Evolutionary conservation across 2,113 vertebrate genomes (phyloP).

Genomic region (Pollachius pollachius): DNA sequence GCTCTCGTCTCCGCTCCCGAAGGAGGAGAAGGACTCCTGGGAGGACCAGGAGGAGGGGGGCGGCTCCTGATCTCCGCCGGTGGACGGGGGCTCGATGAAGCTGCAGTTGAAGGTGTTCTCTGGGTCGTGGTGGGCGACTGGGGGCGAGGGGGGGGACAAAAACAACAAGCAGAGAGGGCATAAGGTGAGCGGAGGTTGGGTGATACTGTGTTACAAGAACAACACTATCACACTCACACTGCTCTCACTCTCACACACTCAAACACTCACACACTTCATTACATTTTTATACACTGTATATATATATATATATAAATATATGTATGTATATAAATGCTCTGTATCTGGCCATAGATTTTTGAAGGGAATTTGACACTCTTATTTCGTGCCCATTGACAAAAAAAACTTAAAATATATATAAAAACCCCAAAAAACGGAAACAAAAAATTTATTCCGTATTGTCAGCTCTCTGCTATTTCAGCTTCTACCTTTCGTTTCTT

Average conservation of each 20-base stretch:
- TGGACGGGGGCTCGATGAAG: conserved; percentile 90
- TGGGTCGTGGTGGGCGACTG: conserved; percentile 94
- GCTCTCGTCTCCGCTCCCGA: conserved; percentile 92
- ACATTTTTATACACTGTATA: too few relatives aligned
- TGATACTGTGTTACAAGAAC: conserved; percentile 57
- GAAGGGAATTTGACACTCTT: too few relatives aligned
- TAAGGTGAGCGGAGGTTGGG: conserved; percentile 47
- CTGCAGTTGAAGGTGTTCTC: conserved; percentile 97
- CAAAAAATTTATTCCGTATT: not conserved
- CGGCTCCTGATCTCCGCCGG: conserved; percentile 80
- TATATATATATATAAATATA: too few relatives aligned
- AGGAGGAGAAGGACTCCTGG: conserved; percentile 94
- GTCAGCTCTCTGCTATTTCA: not conserved
- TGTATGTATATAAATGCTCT: too few relatives aligned
- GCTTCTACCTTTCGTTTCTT: not conserved
- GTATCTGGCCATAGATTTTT: too few relatives aligned
- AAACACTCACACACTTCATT: too few relatives aligned
- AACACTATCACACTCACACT: conserved; percentile 45
- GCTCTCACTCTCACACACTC: too few relatives aligned
- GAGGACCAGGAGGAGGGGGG: conserved; percentile 96
- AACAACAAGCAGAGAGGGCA: conserved; percentile 53
- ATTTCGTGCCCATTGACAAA: too few relatives aligned
- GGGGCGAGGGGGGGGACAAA: conserved; percentile 36
- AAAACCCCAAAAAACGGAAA: too few relatives aligned
- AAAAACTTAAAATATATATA: too few relatives aligned